Percentiles rank a stretch among this genome's conserved stretches.
phyloP scores from a whole-genome alignment of 2,113 vertebrate species.

The Hipposideros armiger region DNA sequence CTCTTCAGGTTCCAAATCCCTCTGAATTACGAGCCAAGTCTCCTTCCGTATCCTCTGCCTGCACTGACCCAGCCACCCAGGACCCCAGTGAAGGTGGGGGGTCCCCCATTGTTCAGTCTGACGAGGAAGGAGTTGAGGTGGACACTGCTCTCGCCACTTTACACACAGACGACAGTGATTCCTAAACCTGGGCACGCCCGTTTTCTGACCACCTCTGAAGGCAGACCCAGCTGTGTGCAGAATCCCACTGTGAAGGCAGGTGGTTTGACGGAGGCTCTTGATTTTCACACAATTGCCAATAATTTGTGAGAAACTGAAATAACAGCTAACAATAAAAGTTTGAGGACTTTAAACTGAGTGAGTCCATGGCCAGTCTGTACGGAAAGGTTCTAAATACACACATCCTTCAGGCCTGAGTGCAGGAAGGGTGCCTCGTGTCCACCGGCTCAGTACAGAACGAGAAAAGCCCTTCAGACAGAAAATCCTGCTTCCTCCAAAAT shows the following conservation, averaged over 20 bases:
- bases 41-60: slow-evolving; percentile 89
- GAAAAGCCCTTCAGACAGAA: fast-evolving
- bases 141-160: slow-evolving; percentile 90
- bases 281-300: slow-evolving; percentile 70
- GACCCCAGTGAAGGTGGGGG: slow-evolving; percentile 89
- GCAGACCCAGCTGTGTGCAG: fast-evolving
- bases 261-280: slow-evolving; percentile 71
- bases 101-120: slow-evolving; percentile 89
- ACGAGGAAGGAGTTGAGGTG: slow-evolving; percentile 93
- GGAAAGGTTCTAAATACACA: not conserved
- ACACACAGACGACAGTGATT: slow-evolving; percentile 91
- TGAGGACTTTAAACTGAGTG: slow-evolving; percentile 70
- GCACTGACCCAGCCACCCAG: slow-evolving; percentile 90
- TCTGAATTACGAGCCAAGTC: slow-evolving; percentile 89
- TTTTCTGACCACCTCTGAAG: too few species aligned
- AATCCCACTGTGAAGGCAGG: not conserved
- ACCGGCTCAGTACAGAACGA: fast-evolving
- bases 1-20: slow-evolving; percentile 93
- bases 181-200: slow-evolving; percentile 65
- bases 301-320: slow-evolving; percentile 57
- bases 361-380: not conserved
- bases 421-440: not conserved
- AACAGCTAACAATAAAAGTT: slow-evolving; percentile 82
- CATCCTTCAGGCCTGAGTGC: not conserved
- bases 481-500: not conserved